Evolutionary conservation across 2,888 invertebrate species (phyloP).

Genomic region (Nycteola revayana): DNA sequence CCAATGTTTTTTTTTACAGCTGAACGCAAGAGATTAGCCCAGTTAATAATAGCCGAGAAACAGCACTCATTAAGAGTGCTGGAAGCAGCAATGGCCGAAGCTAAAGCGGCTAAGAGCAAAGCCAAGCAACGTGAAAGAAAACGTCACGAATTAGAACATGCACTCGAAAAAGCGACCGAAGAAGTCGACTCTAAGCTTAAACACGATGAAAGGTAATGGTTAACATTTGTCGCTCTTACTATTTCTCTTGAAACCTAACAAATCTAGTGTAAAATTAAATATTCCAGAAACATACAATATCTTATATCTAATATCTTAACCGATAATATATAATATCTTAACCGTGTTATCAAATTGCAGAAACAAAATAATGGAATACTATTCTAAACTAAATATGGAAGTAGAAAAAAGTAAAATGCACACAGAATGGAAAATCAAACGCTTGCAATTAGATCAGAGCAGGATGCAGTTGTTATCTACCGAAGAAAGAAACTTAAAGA

Average conservation of each 20-base stretch:
- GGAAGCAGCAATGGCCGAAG: slow-evolving; percentile 73
- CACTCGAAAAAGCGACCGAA: slow-evolving; percentile 54
- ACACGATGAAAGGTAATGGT: slow-evolving; percentile 60
- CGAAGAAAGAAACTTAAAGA: slow-evolving; percentile 76
- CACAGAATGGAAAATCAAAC: slow-evolving; percentile 81
- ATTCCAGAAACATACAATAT: too few relatives aligned
- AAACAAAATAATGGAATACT: slow-evolving; percentile 83
- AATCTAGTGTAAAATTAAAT: too few relatives aligned
- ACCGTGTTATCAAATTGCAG: slow-evolving; percentile 63
- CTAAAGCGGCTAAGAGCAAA: slow-evolving; percentile 60
- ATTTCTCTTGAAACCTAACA: too few relatives aligned
- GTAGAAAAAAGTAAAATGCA: slow-evolving; percentile 80
- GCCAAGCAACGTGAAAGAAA: slow-evolving; percentile 53
- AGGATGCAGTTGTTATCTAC: slow-evolving; percentile 72
- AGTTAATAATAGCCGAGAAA: slow-evolving; percentile 73
- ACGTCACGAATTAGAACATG: slow-evolving; percentile 45
- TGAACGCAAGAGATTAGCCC: slow-evolving; percentile 69
- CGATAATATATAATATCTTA: too few relatives aligned
- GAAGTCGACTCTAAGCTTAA: slow-evolving; percentile 64
- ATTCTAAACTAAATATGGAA: slow-evolving; percentile 83
- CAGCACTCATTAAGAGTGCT: slow-evolving; percentile 69
- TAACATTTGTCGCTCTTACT: too few relatives aligned
- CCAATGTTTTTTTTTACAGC: slow-evolving; percentile 42
- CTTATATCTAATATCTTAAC: too few relatives aligned
- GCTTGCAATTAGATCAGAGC: slow-evolving; percentile 67